Evolutionary conservation across 2,113 vertebrate species (phyloP).

Genomic region (Tympanuchus pallidicinctus): DNA sequence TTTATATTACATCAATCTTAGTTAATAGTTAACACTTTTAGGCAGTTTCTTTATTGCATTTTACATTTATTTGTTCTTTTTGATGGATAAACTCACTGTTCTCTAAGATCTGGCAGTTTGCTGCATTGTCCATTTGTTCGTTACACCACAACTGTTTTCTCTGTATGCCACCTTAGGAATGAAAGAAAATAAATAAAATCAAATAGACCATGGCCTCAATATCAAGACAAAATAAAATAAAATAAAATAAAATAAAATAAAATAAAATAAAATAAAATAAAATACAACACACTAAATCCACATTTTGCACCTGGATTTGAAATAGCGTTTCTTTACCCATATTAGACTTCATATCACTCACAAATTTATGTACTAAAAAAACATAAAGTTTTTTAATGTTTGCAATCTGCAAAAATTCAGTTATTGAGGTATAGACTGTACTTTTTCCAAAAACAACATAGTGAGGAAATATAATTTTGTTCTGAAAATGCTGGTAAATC

Average conservation of each 20-base stretch:
- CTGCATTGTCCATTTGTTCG: not conserved
- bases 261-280: too few relatives aligned
- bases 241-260: not conserved
- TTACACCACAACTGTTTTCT: not conserved
- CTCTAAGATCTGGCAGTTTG: not conserved
- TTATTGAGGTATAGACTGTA: not conserved
- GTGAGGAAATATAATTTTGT: not conserved
- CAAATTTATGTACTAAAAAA: not conserved
- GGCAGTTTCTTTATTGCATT: not conserved
- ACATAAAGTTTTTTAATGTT: not conserved
- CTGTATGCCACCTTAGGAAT: not conserved
- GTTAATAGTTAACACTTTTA: not conserved
- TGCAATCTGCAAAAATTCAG: not conserved
- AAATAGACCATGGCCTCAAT: not conserved
- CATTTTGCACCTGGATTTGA: not conserved
- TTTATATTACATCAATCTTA: not conserved
- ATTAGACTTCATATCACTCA: not conserved
- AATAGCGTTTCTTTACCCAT: not conserved
- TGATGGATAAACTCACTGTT: not conserved
- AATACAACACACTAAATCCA: not conserved
- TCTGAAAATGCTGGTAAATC: not conserved
- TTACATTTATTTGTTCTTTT: not conserved
- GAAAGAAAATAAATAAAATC: not conserved
- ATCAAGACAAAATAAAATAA: rapidly evolving
- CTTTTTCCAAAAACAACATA: not conserved